Base-by-base conservation (phyloP, 2,888 invertebrate species). In the Leucophenga maculata region DNA sequence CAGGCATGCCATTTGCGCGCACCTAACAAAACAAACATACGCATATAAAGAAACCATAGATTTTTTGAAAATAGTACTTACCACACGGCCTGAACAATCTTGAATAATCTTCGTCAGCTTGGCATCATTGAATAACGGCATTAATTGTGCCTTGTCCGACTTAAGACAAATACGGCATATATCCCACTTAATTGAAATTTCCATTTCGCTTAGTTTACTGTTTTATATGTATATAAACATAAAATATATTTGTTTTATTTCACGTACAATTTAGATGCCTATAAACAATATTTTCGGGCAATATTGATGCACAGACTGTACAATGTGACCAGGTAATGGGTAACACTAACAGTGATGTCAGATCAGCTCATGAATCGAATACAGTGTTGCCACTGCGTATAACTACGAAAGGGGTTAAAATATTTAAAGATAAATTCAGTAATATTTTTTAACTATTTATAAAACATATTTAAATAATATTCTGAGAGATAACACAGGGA, bases 131-230 rank as follows among this genome's bases (percentile, higher is more conserved):
- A 80, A 79, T 3, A 83, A 71, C 18, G 77, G 66, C 74, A 81
- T 73, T 78, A 83, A 78, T 18, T 57, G 66, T 26, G 69, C 69
- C 46, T 67, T 78, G 6, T 76, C 78, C 52, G 78, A 75, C 9
- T 72, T 69, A 14, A 83, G 74, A 68, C 87, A 87, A 3, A 86
- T 77, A 0, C 87, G 80, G 46, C 87, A 87, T 68, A 87, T 75
- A 60, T 78, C 85, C 87, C 87, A 87, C 54, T 84, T 87, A 65
- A 87, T 86, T 54, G 78, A 78, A 59, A 87, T 85, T 74, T 87
- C 86, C 86, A 86, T 87, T 44, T 54, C 62, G n/a, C 26, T 26
- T 26, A 26, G 3, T 14, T 13, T 67, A 4, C 8, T 26, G 0
- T 22, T 22, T 9, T 55, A 6, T 44, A 50, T 20, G 11, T n/a